These are phyloP conservation scores for Lymantria dispar DNA, from an alignment of 2,888 invertebrate genomes.

Conservation along the genomic window DNA sequence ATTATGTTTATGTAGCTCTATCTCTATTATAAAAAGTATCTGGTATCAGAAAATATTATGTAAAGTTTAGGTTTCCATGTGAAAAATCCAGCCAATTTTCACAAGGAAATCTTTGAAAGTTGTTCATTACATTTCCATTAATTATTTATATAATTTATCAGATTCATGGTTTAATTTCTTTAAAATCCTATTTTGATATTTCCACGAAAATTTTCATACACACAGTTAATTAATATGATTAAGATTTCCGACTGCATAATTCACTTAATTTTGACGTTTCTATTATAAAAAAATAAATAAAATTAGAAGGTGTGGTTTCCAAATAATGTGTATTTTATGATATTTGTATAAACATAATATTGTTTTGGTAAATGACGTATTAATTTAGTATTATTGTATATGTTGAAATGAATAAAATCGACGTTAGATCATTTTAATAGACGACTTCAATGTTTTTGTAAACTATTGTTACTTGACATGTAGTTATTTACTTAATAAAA, in stretches of 20 bases:
- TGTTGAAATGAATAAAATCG: neutral
- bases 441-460: slow-evolving; percentile 38
- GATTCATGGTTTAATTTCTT: neutral
- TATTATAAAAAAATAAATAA: slow-evolving; percentile 14
- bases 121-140: neutral
- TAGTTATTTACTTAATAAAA: slow-evolving; percentile 44
- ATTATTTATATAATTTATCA: neutral
- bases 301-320: slow-evolving; percentile 16
- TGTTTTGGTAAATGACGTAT: neutral
- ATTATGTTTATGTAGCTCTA: neutral
- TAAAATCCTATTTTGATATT: slow-evolving; percentile 2
- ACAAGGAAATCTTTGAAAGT: slow-evolving; percentile 42
- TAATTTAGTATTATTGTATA: neutral
- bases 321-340: slow-evolving; percentile 35
- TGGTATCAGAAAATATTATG: too few species aligned
- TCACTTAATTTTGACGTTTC: slow-evolving; percentile 33
- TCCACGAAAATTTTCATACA: slow-evolving; percentile 34
- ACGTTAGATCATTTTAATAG: slow-evolving; percentile 3
- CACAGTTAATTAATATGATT: slow-evolving; percentile 36
- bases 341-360: slow-evolving; percentile 18
- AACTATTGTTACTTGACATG: slow-evolving; percentile 53
- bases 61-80: slow-evolving; percentile 43
- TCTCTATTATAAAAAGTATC: neutral
- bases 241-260: slow-evolving; percentile 49
- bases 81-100: slow-evolving; percentile 68